Conservation (phyloP, 1,140 invertebrate genomes). For the Phenacoccus solenopsis region DNA sequence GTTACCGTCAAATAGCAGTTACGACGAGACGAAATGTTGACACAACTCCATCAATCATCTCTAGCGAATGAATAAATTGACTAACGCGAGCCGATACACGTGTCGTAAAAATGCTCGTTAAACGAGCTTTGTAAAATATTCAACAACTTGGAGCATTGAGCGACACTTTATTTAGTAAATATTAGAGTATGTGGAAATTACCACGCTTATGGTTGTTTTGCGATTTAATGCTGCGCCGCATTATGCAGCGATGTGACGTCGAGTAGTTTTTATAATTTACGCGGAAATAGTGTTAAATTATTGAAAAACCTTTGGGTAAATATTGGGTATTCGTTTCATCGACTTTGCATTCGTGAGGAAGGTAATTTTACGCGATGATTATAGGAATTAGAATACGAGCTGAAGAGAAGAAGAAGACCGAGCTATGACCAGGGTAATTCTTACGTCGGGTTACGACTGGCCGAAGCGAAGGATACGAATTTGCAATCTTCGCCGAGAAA, state of each 20-base stretch:
- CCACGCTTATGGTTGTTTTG: too few relatives aligned
- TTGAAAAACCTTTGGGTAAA: not conserved
- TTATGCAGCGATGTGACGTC: too few relatives aligned
- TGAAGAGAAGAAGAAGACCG: conserved; percentile 43
- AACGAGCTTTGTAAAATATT: too few relatives aligned
- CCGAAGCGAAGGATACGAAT: conserved; percentile 38
- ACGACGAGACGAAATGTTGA: too few relatives aligned
- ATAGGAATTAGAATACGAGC: conserved; percentile 70
- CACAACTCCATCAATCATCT: too few relatives aligned
- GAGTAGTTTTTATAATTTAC: not conserved
- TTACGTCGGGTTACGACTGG: conserved; percentile 64
- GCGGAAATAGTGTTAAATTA: not conserved
- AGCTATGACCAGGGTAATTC: conserved; percentile 44
- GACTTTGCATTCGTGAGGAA: not conserved
- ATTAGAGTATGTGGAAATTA: not conserved
- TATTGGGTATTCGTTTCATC: too few relatives aligned
- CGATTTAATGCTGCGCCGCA: too few relatives aligned
- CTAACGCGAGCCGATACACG: too few relatives aligned
- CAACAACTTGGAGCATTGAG: too few relatives aligned
- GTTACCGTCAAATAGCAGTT: too few relatives aligned
- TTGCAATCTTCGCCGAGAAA: conserved; percentile 18
- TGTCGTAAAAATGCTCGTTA: too few relatives aligned
- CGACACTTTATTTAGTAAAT: not conserved
- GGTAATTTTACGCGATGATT: not conserved
- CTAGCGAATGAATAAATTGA: too few relatives aligned